Evolutionary conservation across 2,113 vertebrate species (phyloP), one percentile per base, ranked within the genome.

Genomic region (Lonchura striata): DNA sequence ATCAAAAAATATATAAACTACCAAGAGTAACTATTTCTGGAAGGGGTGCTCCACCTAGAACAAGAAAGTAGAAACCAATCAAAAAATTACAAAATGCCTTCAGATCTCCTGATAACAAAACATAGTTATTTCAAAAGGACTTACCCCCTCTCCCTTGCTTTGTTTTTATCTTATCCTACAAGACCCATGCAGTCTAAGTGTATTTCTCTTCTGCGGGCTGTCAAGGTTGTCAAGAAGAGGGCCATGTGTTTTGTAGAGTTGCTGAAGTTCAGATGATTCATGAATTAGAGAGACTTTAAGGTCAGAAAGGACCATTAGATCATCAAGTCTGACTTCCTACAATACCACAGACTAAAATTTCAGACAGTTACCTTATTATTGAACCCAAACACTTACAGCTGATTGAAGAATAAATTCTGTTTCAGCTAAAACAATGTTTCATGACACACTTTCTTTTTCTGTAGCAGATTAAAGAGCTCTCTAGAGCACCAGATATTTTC

Each of bases 401-500:
- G 56, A 92, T 82, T 88, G 70, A 91, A 91, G 41, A 86, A 84
- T 78, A 91, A 63, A 91, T 81, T 86, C 82, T 78, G 11, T 11
- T 94, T 88, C 76, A 88, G 52, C 60, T 68, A 54, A 66, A 88
- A 49, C 53, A 83, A 86, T 63, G 49, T 64, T 94, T 75, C 61
- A 54, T 77, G 33, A 77, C 56, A 65, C 56, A 54, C 15, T 93
- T 94, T 90, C 28, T 80, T 92, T 83, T 96, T 82, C 76, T 61
- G 39, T 33, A 85, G 31, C 42, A 85, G 56, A 75, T 56, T 93
- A 91, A 92, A 95, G 68, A 77, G 46, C 47, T 93, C 86, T 83
- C 88, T n/a, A 71, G 82, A 88, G 82, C 82, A 86, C 30, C 24
- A 95, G 52, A 59, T 93, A 95, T 49, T 80, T 93, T 92, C 50